These are phyloP conservation scores for Ooceraea biroi DNA, from an alignment of 1,140 invertebrate genomes.

Conservation along the genomic window DNA sequence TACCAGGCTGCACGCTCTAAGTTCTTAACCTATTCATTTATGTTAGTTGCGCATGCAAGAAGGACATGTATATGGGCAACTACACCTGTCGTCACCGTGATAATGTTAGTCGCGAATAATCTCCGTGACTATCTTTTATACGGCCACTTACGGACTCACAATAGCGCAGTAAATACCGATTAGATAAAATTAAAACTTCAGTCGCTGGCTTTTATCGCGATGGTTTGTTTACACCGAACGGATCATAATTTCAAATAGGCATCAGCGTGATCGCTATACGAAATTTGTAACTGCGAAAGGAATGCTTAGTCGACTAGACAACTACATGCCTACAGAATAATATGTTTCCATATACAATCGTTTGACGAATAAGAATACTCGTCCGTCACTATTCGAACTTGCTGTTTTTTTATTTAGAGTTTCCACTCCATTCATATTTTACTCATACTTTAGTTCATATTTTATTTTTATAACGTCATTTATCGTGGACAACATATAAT, in stretches of 20 bases:
- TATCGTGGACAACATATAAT: no score
- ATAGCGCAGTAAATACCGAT: conserved; percentile 72
- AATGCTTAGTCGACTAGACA: conserved; percentile 33
- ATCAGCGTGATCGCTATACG: conserved; percentile 45
- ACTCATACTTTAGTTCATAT: no score
- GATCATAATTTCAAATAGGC: conserved; percentile 74
- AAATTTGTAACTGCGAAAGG: conserved; percentile 2
- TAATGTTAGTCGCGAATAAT: conserved; percentile 74
- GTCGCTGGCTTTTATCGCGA: conserved; percentile 65
- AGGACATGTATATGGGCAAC: conserved; percentile 75
- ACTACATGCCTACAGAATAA: conserved; percentile 50
- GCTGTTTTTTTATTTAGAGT: no score
- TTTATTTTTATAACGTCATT: no score
- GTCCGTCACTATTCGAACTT: not conserved
- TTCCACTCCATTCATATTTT: no score
- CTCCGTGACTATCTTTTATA: conserved; percentile 75
- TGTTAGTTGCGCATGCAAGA: conserved; percentile 78
- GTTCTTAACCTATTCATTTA: conserved; percentile 74
- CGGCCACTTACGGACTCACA: conserved; percentile 68
- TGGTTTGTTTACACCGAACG: conserved; percentile 72
- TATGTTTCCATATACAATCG: conserved; percentile 22
- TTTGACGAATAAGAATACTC: conserved; percentile 17
- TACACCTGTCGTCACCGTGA: conserved; percentile 77
- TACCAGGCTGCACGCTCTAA: conserved; percentile 64
- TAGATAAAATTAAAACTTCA: conserved; percentile 76